Percentiles rank a stretch among this genome's conserved stretches.
These are phyloP conservation scores for Phortica okadai DNA, from an alignment of 2,888 invertebrate genomes.

Conservation along the genomic window DNA sequence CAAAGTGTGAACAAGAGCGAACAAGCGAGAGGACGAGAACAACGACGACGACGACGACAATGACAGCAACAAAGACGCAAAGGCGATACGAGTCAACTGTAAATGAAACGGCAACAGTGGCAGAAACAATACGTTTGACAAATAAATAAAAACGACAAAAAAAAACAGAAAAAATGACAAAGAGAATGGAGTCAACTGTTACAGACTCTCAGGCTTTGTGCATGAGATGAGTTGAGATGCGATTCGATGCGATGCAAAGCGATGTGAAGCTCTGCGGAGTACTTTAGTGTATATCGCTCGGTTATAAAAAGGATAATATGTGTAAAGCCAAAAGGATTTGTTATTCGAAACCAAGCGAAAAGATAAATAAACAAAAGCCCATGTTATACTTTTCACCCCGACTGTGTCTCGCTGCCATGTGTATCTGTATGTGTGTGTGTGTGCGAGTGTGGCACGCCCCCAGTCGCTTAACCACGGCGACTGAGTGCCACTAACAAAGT, in stretches of 20 bases:
- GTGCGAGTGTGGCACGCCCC: background rate
- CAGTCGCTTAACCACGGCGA: conserved; percentile 15
- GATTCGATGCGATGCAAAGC: conserved; percentile 26
- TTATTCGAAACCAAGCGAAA: conserved; percentile 69
- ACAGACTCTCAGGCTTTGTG: background rate
- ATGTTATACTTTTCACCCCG: conserved; percentile 43
- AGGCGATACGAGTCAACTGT: background rate
- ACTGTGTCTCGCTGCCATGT: conserved; percentile 13
- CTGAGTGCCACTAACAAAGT: conserved; percentile 1
- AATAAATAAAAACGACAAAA: conserved; percentile 36
- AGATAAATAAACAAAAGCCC: conserved; percentile 69
- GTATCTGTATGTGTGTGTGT: background rate
- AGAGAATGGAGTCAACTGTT: conserved; percentile 64
- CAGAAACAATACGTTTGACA: conserved; percentile 67
- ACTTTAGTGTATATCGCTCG: conserved; percentile 28
- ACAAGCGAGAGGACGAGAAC: conserved; percentile 26
- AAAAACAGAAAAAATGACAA: background rate
- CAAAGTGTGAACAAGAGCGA: conserved; percentile 25
- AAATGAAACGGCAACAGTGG: background rate
- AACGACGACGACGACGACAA: conserved; percentile 27
- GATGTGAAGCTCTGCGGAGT: conserved; percentile 22
- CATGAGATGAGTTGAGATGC: conserved; percentile 13
- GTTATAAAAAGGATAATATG: conserved; percentile 58
- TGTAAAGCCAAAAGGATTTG: conserved; percentile 71
- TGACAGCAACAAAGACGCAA: conserved; percentile 22